Evolutionary conservation across 2,113 vertebrate species (phyloP).

Genomic region (Cebidichthys violaceus): DNA sequence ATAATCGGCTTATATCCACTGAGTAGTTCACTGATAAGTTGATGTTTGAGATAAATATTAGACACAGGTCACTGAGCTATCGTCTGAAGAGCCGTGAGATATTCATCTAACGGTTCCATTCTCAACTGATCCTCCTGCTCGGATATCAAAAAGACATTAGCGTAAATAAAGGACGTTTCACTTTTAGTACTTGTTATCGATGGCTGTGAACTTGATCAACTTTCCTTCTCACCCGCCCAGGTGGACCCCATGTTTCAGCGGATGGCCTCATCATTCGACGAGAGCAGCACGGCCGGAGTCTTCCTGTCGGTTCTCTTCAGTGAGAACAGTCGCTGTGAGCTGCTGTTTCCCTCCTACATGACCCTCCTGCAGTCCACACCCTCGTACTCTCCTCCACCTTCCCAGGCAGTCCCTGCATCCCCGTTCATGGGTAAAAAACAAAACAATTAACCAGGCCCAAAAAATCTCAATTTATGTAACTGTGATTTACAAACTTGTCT

Average conservation of each 20-base stretch:
- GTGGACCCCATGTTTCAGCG: constrained; percentile 92
- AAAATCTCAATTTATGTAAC: too few species aligned
- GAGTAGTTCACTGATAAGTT: neutral
- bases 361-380: constrained; percentile 84
- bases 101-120: neutral
- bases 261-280: constrained; percentile 90
- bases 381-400: constrained; percentile 65
- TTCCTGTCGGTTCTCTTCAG: constrained; percentile 89
- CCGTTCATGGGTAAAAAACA: constrained; percentile 79
- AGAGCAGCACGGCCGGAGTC: constrained; percentile 89
- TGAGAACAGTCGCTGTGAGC: constrained; percentile 84
- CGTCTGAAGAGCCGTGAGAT: neutral
- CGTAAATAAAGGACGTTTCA: neutral
- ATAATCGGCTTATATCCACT: neutral
- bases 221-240: constrained; percentile 54
- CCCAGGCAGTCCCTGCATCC: constrained; percentile 68
- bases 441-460: neutral
- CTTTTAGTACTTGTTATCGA: neutral
- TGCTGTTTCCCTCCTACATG: constrained; percentile 87
- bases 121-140: neutral
- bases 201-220: neutral
- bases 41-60: constrained; percentile 1
- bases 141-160: neutral
- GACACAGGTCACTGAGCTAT: neutral
- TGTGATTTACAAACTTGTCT: neutral